Evolutionary conservation across 1,140 invertebrate species (phyloP).

Genomic region (Drosophila arawakana): DNA sequence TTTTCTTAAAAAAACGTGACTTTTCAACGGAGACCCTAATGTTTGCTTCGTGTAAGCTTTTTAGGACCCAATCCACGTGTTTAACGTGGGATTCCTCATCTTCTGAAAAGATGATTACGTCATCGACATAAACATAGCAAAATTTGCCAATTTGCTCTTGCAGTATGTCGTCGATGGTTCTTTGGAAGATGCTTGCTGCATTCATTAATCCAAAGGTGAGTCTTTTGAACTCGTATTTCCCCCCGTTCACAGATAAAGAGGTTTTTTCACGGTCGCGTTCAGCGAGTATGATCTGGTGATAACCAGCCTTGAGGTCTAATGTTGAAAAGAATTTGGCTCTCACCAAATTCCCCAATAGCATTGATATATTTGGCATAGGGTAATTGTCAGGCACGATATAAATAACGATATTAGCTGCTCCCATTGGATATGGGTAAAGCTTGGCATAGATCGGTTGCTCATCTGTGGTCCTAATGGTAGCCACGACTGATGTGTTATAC

Average conservation of each 20-base stretch:
- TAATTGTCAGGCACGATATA: too few species aligned
- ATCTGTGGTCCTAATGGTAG: slow-evolving; percentile 8
- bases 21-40: slow-evolving; percentile 85
- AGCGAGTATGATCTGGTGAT: neutral
- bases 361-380: too few species aligned
- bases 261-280: too few species aligned
- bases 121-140: slow-evolving; percentile 23
- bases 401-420: neutral
- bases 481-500: neutral
- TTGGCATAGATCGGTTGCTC: neutral
- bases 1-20: slow-evolving; percentile 74
- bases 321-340: too few species aligned
- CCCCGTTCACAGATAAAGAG: neutral
- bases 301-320: neutral
- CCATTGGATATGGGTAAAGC: slow-evolving; percentile 4
- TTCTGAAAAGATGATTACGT: slow-evolving; percentile 17
- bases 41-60: slow-evolving; percentile 63
- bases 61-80: slow-evolving; percentile 30
- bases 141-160: slow-evolving; percentile 1
- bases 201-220: slow-evolving; percentile 80
- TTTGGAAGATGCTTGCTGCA: slow-evolving; percentile 36
- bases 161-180: slow-evolving; percentile 29
- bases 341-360: too few species aligned
- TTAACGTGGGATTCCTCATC: slow-evolving; percentile 4
- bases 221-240: slow-evolving; percentile 69